phyloP scores from a whole-genome alignment of 2,888 invertebrate genomes.

The Elaeidobius kamerunicus region DNA sequence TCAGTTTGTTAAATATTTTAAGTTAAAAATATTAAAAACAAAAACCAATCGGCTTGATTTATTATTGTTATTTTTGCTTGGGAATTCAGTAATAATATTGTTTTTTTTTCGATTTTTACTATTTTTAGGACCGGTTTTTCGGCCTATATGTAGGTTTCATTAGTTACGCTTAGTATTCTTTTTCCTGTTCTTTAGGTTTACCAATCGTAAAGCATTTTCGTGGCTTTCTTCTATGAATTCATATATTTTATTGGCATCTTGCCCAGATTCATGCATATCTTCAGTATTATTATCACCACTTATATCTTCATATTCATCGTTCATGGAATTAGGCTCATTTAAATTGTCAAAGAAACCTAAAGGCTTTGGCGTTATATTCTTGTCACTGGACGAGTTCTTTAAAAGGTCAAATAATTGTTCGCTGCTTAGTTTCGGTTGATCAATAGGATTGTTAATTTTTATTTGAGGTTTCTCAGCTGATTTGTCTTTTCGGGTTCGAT shows the following conservation, averaged over 20 bases:
- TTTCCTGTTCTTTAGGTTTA: too few species aligned
- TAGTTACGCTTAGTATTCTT: too few species aligned
- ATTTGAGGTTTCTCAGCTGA: slow-evolving; percentile 11
- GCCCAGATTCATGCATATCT: too few species aligned
- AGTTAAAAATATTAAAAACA: too few species aligned
- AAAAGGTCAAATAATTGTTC: slow-evolving; percentile 42
- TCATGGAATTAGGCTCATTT: slow-evolving; percentile 33
- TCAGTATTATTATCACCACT: slow-evolving; percentile 37
- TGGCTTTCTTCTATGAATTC: slow-evolving; percentile 36
- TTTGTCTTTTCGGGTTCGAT: slow-evolving; percentile 21
- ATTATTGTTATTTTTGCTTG: too few species aligned
- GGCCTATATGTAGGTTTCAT: too few species aligned
- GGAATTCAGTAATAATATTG: too few species aligned
- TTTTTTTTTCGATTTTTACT: slow-evolving; percentile 18
- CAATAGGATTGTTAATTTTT: slow-evolving; percentile 4
- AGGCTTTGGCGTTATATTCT: slow-evolving; percentile 33
- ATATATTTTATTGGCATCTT: slow-evolving; percentile 33
- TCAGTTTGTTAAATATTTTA: slow-evolving; percentile 1
- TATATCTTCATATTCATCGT: slow-evolving; percentile 29
- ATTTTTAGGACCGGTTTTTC: too few species aligned
- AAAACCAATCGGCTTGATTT: too few species aligned
- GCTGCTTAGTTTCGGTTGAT: slow-evolving; percentile 34
- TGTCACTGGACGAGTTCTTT: slow-evolving; percentile 38
- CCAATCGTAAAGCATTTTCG: too few species aligned
- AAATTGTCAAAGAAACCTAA: slow-evolving; percentile 30